Evolutionary conservation across 1,140 invertebrate genomes (phyloP).

Genomic region (Drosophila lacteicornis): DNA sequence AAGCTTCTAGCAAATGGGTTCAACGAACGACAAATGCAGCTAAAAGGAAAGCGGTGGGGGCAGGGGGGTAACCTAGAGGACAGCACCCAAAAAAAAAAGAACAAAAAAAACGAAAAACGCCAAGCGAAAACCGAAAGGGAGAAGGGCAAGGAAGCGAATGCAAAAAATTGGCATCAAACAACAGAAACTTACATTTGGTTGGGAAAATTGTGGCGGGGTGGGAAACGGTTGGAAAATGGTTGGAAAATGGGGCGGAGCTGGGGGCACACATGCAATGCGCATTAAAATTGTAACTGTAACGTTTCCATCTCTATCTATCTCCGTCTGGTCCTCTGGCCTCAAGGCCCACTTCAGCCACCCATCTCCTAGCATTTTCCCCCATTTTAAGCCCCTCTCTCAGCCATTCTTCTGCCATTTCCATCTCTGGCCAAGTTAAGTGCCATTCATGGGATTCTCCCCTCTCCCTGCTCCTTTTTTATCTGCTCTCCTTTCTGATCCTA

Average conservation of each 20-base stretch:
- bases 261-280: conserved; percentile 74
- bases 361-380: conserved; percentile 1
- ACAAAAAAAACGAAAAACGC: conserved; percentile 6
- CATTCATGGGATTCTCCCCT: conserved; percentile 68
- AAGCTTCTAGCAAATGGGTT: conserved; percentile 66
- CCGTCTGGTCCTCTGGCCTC: conserved; percentile 48
- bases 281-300: conserved; percentile 81
- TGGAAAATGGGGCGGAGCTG: not conserved
- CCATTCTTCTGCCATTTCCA: conserved; percentile 39
- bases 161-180: conserved; percentile 83
- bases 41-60: conserved; percentile 13
- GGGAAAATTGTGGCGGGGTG: conserved; percentile 15
- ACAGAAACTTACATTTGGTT: conserved; percentile 77
- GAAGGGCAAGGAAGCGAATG: conserved; percentile 49
- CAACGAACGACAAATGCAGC: conserved; percentile 76
- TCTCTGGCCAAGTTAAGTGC: conserved; percentile 72
- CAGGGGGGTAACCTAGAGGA: conserved; percentile 14
- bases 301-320: conserved; percentile 44
- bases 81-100: conserved; percentile 36
- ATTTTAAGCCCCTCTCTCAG: not conserved
- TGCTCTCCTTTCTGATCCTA: conserved; percentile 48
- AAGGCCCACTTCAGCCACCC: conserved; percentile 47
- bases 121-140: conserved; percentile 26
- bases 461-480: conserved; percentile 28
- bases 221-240: conserved; percentile 6